Conservation (phyloP, 2,797 vertebrate species). For the Ara ararauna region DNA sequence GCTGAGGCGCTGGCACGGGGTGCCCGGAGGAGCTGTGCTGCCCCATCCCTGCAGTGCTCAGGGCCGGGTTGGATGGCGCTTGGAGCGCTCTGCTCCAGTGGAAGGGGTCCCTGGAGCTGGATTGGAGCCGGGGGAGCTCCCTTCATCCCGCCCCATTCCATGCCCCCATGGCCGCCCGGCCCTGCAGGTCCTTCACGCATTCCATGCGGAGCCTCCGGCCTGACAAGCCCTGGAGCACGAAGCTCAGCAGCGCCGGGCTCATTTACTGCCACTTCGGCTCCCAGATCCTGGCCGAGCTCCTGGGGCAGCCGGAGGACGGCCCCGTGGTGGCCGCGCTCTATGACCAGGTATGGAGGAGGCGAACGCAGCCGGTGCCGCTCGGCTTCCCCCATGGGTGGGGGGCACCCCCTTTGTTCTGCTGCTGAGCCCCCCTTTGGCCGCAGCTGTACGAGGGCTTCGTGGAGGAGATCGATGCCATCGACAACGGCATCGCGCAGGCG, state of each 20-base stretch:
- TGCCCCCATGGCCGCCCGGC: neutral
- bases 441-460: slow-evolving; percentile 95
- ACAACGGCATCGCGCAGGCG: slow-evolving; percentile 92
- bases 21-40: too few species aligned
- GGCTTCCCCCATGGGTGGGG: neutral
- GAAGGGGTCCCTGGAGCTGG: neutral
- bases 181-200: slow-evolving; percentile 84
- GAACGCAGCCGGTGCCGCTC: accelerated
- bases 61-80: too few species aligned
- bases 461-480: slow-evolving; percentile 93
- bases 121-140: neutral
- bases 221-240: slow-evolving; percentile 91
- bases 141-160: too few species aligned
- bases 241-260: slow-evolving; percentile 94
- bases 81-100: too few species aligned
- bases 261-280: slow-evolving; percentile 91
- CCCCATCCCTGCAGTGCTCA: too few species aligned
- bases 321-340: slow-evolving; percentile 82
- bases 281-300: slow-evolving; percentile 82
- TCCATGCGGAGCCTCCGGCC: slow-evolving; percentile 87
- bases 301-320: slow-evolving; percentile 80
- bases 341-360: slow-evolving; percentile 82
- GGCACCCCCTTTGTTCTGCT: neutral
- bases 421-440: neutral
- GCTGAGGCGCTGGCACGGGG: too few species aligned